Conservation (phyloP, 2,888 invertebrate species). For the Nemotelus nigrinus region DNA sequence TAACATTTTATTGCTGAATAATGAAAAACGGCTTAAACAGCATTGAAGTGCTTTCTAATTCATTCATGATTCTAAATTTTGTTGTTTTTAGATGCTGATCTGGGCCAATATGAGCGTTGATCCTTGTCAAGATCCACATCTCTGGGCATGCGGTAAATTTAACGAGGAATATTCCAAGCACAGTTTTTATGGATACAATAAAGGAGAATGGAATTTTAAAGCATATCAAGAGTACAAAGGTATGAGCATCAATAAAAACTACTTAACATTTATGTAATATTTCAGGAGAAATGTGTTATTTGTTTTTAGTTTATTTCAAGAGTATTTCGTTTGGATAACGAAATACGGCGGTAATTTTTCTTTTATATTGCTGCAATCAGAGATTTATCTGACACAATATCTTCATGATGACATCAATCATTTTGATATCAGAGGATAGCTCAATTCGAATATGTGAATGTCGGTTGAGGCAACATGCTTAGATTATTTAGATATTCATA, state of each 20-base stretch:
- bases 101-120: constrained; percentile 62
- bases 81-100: constrained; percentile 56
- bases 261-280: too few relatives aligned
- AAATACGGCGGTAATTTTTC: too few relatives aligned
- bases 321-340: too few relatives aligned
- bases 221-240: constrained; percentile 64
- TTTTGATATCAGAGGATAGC: too few relatives aligned
- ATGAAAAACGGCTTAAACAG: background rate
- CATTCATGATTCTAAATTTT: background rate
- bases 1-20: background rate
- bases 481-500: too few relatives aligned
- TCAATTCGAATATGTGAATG: too few relatives aligned
- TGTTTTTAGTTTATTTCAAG: too few relatives aligned
- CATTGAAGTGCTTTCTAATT: constrained; percentile 27
- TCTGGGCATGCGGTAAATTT: constrained; percentile 64
- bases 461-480: too few relatives aligned
- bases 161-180: constrained; percentile 60
- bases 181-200: constrained; percentile 62
- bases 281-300: too few relatives aligned
- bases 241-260: constrained; percentile 44
- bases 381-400: too few relatives aligned
- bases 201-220: constrained; percentile 63
- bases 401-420: too few relatives aligned
- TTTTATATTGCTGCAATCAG: too few relatives aligned
- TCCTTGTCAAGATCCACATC: constrained; percentile 62